These are phyloP conservation scores for Channallabes apus DNA, from an alignment of 2,797 vertebrate species.

Conservation along the genomic window DNA sequence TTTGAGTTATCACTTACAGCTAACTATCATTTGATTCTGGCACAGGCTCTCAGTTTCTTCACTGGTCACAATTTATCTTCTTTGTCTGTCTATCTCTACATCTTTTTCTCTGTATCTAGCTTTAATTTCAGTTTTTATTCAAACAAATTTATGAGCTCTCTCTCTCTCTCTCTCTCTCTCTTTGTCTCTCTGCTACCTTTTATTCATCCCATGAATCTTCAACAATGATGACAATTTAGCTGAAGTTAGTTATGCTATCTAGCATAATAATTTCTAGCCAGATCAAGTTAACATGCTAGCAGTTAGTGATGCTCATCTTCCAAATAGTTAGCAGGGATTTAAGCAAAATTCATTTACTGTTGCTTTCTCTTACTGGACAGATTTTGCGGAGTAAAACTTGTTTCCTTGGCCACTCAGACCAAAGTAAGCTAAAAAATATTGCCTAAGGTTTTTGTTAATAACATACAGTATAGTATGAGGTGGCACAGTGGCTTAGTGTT, in stretches of 20 bases:
- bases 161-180: not conserved
- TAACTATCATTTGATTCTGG: not conserved
- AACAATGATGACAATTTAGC: not conserved
- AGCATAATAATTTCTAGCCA: not conserved
- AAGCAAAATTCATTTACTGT: not conserved
- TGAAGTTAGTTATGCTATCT: not conserved
- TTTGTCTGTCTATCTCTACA: constrained; percentile 1
- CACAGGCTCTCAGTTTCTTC: not conserved
- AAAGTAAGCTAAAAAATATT: not conserved
- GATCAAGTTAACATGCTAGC: not conserved
- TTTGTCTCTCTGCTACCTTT: not conserved
- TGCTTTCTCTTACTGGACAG: not conserved
- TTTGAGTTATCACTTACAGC: not conserved
- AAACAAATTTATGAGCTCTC: not conserved
- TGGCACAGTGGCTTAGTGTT: too few species aligned
- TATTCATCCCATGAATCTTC: not conserved
- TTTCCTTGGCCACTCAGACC: not conserved
- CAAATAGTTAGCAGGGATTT: not conserved
- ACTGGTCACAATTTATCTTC: not conserved
- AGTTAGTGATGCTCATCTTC: not conserved
- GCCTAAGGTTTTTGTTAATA: not conserved
- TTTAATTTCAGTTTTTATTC: not conserved
- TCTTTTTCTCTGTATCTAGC: not conserved
- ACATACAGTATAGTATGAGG: not conserved
- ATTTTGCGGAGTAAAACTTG: not conserved